phyloP scores from a whole-genome alignment of 2,888 invertebrate genomes.

The Brassicogethes aeneus region DNA sequence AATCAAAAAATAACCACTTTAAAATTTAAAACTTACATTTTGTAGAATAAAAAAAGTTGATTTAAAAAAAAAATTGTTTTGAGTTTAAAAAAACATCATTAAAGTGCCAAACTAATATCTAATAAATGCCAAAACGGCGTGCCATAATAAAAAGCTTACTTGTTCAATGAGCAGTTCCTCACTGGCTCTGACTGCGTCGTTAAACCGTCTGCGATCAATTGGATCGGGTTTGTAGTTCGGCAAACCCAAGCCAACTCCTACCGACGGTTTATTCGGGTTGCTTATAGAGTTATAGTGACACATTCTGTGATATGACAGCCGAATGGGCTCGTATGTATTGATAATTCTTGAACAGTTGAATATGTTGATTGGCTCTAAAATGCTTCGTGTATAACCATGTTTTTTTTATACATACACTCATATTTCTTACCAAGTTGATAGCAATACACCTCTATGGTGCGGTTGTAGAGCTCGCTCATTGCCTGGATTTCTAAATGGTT shows the following conservation, averaged over 20 bases:
- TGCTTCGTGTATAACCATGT: conserved; percentile 2
- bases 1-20: too few species aligned
- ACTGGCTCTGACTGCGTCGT: conserved; percentile 66
- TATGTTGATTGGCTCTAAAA: conserved; percentile 73
- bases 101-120: too few species aligned
- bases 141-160: conserved; percentile 35
- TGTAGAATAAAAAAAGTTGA: too few species aligned
- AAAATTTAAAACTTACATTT: too few species aligned
- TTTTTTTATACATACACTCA: conserved; percentile 2
- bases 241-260: conserved; percentile 77
- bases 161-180: conserved; percentile 75
- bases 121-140: too few species aligned
- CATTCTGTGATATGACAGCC: conserved; percentile 78
- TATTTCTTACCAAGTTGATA: conserved; percentile 54
- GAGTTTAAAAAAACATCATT: too few species aligned
- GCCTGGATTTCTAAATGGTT: conserved; percentile 90
- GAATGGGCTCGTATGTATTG: conserved; percentile 68
- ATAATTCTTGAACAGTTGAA: conserved; percentile 66
- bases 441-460: conserved; percentile 79
- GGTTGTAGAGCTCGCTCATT: conserved; percentile 80
- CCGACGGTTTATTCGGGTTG: conserved; percentile 71
- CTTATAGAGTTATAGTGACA: conserved; percentile 85
- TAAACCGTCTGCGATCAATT: conserved; percentile 60
- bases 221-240: conserved; percentile 65
- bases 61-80: too few species aligned